phyloP scores from a whole-genome alignment of 2,113 vertebrate genomes.

The Chaetura pelagica region DNA sequence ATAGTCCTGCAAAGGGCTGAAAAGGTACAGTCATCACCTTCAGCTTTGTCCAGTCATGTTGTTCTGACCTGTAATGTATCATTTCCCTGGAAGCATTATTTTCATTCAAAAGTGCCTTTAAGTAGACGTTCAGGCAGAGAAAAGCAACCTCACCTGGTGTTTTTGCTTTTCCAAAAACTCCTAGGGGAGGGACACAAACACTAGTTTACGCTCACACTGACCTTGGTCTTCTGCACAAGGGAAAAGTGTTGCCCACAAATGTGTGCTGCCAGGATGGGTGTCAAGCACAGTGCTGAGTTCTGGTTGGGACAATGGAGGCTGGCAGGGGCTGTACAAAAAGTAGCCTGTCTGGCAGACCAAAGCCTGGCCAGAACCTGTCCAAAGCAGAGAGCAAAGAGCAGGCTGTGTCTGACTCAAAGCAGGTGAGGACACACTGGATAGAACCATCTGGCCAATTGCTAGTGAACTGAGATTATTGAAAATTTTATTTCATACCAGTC shows the following conservation, averaged over 20 bases:
- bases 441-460: background rate
- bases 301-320: background rate
- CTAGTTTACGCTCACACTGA: background rate
- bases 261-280: accelerated
- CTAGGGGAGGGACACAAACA: background rate
- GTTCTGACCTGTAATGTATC: background rate
- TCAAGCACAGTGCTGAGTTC: background rate
- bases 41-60: background rate
- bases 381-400: background rate
- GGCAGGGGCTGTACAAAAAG: background rate
- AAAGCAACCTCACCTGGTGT: background rate
- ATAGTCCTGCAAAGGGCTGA: background rate
- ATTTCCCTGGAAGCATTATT: background rate
- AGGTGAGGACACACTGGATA: background rate
- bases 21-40: background rate
- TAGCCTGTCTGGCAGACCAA: background rate
- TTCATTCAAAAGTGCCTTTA: background rate
- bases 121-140: background rate
- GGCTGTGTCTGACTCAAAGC: background rate
- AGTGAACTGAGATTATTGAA: background rate
- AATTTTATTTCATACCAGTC: background rate
- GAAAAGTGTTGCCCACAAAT: accelerated
- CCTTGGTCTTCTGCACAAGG: accelerated
- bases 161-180: background rate
- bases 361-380: background rate